Conservation (phyloP, 2,888 invertebrate species). For the Acholoe squamosa region DNA sequence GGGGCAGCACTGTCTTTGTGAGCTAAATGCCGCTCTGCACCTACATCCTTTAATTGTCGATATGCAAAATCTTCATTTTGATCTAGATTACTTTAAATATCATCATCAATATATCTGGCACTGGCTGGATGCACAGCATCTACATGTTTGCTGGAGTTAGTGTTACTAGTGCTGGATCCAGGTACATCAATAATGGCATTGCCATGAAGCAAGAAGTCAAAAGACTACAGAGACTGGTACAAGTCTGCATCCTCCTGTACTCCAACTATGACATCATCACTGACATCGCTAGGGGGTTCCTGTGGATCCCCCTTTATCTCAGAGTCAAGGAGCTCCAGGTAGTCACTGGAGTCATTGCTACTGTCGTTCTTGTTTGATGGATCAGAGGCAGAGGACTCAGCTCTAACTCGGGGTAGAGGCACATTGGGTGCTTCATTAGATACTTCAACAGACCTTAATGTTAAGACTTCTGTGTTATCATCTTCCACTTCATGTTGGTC, state of each 20-base stretch:
- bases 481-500: not conserved
- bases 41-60: too few relatives aligned
- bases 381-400: not conserved
- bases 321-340: not conserved
- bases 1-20: conserved; percentile 29
- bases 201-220: not conserved
- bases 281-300: not conserved
- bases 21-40: not conserved
- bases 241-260: not conserved
- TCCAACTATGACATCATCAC: too few relatives aligned
- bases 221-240: conserved; percentile 30
- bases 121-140: too few relatives aligned
- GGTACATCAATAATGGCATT: too few relatives aligned
- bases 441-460: not conserved
- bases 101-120: too few relatives aligned
- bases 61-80: too few relatives aligned
- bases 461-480: not conserved
- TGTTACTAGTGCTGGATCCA: too few relatives aligned
- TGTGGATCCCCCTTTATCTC: too few relatives aligned
- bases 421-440: not conserved
- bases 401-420: not conserved
- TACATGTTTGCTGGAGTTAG: too few relatives aligned
- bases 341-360: conserved; percentile 41
- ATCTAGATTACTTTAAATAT: too few relatives aligned
- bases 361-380: not conserved